Evolutionary conservation across 2,797 vertebrate species (phyloP), one percentile per base, ranked within the genome.

Genomic region (Champsocephalus esox): DNA sequence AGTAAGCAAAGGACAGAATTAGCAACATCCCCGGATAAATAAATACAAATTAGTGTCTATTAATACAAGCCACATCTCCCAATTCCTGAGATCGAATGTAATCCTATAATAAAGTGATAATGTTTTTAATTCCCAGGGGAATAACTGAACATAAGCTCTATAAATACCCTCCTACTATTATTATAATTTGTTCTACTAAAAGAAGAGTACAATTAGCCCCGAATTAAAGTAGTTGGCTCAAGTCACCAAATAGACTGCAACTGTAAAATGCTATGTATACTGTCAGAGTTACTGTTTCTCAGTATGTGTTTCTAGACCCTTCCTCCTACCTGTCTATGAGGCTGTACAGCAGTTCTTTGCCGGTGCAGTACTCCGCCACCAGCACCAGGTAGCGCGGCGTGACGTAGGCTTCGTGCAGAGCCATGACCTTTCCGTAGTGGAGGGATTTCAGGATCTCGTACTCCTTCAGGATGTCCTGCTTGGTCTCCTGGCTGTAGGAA

Each of bases 311-410:
- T 52, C 58, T 10, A 11, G 2, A 6, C 55, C 8, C 14, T 0
- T 9, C n/a, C 1, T 38, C 66, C 38, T 45, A 94, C 93, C 92
- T 92, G 76, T 99, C 98, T 1, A 96, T 93, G 0, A 99, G 96
- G 87, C 93, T 96, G 87, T 96, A 94, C 68, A 99, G 97, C 70
- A 99, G 95, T 80, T 99, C 98, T 64, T 97, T 97, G 87, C 97
- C 98, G 0, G 94, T 89, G 4, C 97, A 99, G 91, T 95, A 95
- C 89, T 99, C 98, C 0, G 96, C 94, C 69, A 99, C 98, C 82
- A 99, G 96, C 60, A 99, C 98, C 17, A 99, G 94, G 91, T 98
- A 99, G 12, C 97, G 96, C 0, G 98, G 98, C 0, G 98, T 99
- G 91, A 99, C 96, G 73, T 99, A 99, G 0, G 98, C 98, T 79